Percentiles rank a stretch among this genome's conserved stretches.
Evolutionary conservation across 2,888 invertebrate genomes (phyloP).

Genomic region (Sminthurinus aureus): DNA sequence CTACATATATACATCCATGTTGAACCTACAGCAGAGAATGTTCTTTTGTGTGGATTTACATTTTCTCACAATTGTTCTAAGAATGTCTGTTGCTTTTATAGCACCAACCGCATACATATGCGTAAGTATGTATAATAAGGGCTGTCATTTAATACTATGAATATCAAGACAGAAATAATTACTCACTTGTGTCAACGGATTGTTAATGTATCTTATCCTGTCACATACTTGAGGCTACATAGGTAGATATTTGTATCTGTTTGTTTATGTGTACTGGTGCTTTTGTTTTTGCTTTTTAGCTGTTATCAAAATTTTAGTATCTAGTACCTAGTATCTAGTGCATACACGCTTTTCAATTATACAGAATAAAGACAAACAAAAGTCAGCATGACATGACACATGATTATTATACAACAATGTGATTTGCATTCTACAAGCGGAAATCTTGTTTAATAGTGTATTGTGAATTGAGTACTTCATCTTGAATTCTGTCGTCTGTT

Average conservation of each 20-base stretch:
- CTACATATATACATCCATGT: not conserved
- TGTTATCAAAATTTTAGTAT: not conserved
- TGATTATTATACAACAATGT: not conserved
- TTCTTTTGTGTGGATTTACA: not conserved
- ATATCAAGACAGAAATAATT: not conserved
- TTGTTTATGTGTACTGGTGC: not conserved
- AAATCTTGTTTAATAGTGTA: no score
- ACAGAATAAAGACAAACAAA: no score
- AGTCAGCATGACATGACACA: not conserved
- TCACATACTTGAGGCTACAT: not conserved
- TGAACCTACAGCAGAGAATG: not conserved
- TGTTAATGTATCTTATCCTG: not conserved
- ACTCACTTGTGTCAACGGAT: not conserved
- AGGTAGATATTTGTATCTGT: not conserved
- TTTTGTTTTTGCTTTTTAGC: not conserved
- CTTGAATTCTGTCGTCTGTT: no score
- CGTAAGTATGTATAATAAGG: not conserved
- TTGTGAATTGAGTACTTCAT: no score
- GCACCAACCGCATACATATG: not conserved
- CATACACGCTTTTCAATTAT: no score
- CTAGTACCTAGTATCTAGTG: no score
- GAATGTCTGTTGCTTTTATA: not conserved
- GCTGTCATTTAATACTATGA: not conserved
- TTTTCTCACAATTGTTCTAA: constrained; percentile 6
- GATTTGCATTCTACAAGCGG: no score